Evolutionary conservation across 2,113 vertebrate genomes (phyloP).

Genomic region (Ictalurus punctatus): DNA sequence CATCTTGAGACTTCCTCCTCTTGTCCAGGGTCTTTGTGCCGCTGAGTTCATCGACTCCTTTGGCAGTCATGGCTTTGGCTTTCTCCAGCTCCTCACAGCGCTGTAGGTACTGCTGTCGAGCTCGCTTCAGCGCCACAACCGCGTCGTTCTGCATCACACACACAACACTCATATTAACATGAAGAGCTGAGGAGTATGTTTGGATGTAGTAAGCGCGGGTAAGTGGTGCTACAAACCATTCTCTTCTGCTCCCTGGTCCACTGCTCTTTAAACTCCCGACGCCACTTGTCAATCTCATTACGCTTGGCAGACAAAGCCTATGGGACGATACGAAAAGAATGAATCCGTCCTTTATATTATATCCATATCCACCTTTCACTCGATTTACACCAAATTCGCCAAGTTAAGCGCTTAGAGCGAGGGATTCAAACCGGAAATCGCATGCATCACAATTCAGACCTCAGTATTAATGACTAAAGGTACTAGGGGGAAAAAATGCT

Average conservation of each 20-base stretch:
- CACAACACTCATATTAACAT: not conserved
- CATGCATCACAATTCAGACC: not conserved
- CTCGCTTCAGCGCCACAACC: conserved; percentile 76
- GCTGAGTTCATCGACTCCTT: conserved; percentile 72
- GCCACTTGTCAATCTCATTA: conserved; percentile 91
- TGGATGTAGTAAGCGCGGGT: not conserved
- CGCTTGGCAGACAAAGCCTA: conserved; percentile 84
- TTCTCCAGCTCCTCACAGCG: conserved; percentile 86
- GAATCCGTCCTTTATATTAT: not conserved
- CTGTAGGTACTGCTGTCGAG: conserved; percentile 84
- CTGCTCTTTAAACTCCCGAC: conserved; percentile 92
- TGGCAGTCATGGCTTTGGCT: conserved; percentile 73
- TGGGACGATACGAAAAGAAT: conserved; percentile 11
- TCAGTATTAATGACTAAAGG: not conserved
- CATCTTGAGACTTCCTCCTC: conserved; percentile 84
- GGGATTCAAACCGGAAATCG: not conserved
- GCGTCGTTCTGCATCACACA: conserved; percentile 76
- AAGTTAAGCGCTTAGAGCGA: not conserved
- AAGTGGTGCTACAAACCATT: conserved; percentile 73
- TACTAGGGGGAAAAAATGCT: not conserved
- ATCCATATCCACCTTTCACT: not conserved
- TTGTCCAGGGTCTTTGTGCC: conserved; percentile 84
- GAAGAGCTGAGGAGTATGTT: not conserved
- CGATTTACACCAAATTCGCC: not conserved
- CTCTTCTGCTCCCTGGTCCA: conserved; percentile 83